These are phyloP conservation scores for Chamaetylas fuelleborni DNA, from an alignment of 2,113 vertebrate species.

Conservation along the genomic window DNA sequence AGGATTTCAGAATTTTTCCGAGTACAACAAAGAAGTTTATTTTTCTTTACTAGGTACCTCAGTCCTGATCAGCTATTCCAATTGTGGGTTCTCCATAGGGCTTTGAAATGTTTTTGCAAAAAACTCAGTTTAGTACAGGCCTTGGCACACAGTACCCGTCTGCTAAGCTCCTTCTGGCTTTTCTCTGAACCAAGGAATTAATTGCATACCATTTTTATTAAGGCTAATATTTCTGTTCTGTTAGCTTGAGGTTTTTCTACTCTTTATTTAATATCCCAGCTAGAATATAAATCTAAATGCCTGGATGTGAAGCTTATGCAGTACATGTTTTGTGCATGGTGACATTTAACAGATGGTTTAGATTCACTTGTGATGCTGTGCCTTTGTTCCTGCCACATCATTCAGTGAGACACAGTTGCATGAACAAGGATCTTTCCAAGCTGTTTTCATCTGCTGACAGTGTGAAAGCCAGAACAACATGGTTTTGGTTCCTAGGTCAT, in stretches of 20 bases:
- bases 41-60: background rate
- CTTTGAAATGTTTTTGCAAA: background rate
- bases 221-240: background rate
- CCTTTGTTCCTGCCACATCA: conserved; percentile 10
- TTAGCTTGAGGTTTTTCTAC: background rate
- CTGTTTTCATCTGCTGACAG: background rate
- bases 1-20: background rate
- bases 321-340: background rate
- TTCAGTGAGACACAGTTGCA: background rate
- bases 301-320: background rate
- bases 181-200: background rate
- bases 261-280: background rate
- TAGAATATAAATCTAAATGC: background rate
- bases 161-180: background rate
- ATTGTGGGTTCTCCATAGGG: background rate
- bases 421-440: background rate
- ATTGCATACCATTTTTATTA: background rate
- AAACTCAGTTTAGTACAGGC: background rate
- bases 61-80: background rate
- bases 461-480: background rate
- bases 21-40: background rate
- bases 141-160: background rate
- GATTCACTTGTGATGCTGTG: background rate
- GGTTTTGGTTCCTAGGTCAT: background rate
- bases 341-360: conserved; percentile 51